Base-by-base conservation (phyloP, 2,888 invertebrate species). In the Rhimphoctona megacephalus region DNA sequence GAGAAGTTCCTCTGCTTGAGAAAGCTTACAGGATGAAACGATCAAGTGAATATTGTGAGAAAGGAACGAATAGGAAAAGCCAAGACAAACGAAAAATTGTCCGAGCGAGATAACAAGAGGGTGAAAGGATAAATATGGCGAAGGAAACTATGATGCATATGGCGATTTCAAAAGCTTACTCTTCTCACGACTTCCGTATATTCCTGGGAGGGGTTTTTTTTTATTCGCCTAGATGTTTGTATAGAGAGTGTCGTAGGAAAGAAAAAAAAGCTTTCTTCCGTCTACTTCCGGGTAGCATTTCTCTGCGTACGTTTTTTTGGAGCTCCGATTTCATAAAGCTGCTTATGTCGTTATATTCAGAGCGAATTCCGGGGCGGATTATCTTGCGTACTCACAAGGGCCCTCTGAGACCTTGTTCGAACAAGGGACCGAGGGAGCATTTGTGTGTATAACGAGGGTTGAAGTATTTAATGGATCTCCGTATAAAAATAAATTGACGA, bases 401-500 rank as follows among this genome's bases (percentile, higher is more conserved):
- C n/a, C 25, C 46, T 70, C n/a, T 3, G 66, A 36, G 25, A 61
- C 39, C 64, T 64, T 33, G 70, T 77, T 83, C 70, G 25, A 77
- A 61, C 25, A 39, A 66, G 52, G 36, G 69, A n/a, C 39, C 39
- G 52, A 69, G 80, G 64, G 74, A 79, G 73, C 69, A 74, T 77
- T 83, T 46, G 83, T 79, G 77, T 85, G 81, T 69, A 73, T 86
- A 87, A 88, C 85, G 83, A 85, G 86, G 87, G 81, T 83, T 85
- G 70, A 72, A 85, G 89, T 87, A 87, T 87, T 89, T 89, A 89
- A 88, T 88, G 78, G 86, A 70, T 82, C 77, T 61, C 3, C 77
- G 80, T 87, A 86, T 79, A 86, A 84, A 89, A 89, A 87, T 86
- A 85, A 89, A 88, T 88, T 85, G 87, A 87, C 86, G 86, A 85